Base-by-base conservation (phyloP, 2,888 invertebrate genomes). In the Xylophagus ater region DNA sequence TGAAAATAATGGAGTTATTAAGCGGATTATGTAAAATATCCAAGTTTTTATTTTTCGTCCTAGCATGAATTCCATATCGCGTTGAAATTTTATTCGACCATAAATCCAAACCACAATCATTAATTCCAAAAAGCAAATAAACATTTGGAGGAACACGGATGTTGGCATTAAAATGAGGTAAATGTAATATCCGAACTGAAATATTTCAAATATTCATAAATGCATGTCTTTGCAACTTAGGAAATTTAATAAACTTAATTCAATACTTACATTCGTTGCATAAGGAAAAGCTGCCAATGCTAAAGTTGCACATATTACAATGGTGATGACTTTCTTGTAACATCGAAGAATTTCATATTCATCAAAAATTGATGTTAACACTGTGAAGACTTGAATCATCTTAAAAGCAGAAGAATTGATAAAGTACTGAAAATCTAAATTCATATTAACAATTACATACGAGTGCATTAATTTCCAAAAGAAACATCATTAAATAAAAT, bases 101-200 rank as follows among this genome's bases (percentile, higher is more conserved):
- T 90, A 89, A 23, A 78, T 76, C 81, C 87, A 89, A 2, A 82
- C 76, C 2, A 89, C 76, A 2, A 84, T 81, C 32, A 83, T 59
- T n/a, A 87, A 72, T 59, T 92, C 85, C 40, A 86, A 68, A 4
- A 82, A 68, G 47, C 86, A 86, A 14, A 85, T 77, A 24, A 76
- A 59, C 10, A 81, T 75, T 3, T 76, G 25, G 80, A 79, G 34
- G 84, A 79, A 7, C 84, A 85, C n/a, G 83, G n/a, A n/a, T n/a
- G n/a, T n/a, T n/a, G n/a, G n/a, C n/a, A n/a, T n/a, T n/a, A n/a
- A n/a, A n/a, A n/a, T n/a, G n/a, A n/a, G n/a, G n/a, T n/a, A n/a
- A n/a, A n/a, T n/a, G n/a, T n/a, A n/a, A n/a, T n/a, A n/a, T n/a
- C n/a, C n/a, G n/a, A n/a, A n/a, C n/a, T n/a, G n/a, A n/a, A n/a